phyloP scores from a whole-genome alignment of 2,888 invertebrate species.

The Entomobrya proxima region DNA sequence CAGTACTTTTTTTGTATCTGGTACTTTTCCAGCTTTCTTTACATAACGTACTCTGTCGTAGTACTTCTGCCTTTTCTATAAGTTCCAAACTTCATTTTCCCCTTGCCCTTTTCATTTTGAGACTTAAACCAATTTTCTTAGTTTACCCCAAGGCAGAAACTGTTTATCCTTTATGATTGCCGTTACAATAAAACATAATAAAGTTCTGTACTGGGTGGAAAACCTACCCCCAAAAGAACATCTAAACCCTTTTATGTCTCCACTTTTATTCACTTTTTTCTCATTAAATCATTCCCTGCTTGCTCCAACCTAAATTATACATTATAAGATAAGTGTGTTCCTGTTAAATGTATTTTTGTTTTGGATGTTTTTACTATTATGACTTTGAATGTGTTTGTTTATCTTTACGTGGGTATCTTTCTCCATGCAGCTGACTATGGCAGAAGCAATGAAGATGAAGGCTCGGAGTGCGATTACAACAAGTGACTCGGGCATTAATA shows the following conservation, averaged over 20 bases:
- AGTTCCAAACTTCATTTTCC: background rate
- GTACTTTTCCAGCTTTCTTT: background rate
- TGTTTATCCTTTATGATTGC: slow-evolving; percentile 2
- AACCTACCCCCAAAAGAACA: background rate
- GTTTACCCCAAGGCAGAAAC: slow-evolving; percentile 21
- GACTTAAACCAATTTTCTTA: slow-evolving; percentile 39
- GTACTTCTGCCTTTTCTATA: background rate
- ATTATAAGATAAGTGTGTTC: background rate
- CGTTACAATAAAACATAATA: slow-evolving; percentile 1
- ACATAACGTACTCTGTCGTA: background rate
- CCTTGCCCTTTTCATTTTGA: background rate
- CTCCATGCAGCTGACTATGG: slow-evolving; percentile 58
- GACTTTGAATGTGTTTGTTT: slow-evolving; percentile 28
- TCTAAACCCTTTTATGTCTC: background rate
- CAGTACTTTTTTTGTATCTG: background rate
- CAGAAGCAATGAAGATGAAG: slow-evolving; percentile 69
- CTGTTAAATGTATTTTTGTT: background rate
- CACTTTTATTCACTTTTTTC: slow-evolving; percentile 48
- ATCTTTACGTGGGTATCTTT: background rate
- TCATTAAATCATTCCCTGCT: slow-evolving; percentile 62
- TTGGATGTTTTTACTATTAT: background rate
- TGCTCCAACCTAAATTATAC: slow-evolving; percentile 33
- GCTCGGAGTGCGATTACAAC: slow-evolving; percentile 68
- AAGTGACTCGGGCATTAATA: slow-evolving; percentile 69
- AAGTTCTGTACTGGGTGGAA: background rate